These are phyloP conservation scores for Icerya purchasi DNA, from an alignment of 2,888 invertebrate genomes.

Conservation along the genomic window DNA sequence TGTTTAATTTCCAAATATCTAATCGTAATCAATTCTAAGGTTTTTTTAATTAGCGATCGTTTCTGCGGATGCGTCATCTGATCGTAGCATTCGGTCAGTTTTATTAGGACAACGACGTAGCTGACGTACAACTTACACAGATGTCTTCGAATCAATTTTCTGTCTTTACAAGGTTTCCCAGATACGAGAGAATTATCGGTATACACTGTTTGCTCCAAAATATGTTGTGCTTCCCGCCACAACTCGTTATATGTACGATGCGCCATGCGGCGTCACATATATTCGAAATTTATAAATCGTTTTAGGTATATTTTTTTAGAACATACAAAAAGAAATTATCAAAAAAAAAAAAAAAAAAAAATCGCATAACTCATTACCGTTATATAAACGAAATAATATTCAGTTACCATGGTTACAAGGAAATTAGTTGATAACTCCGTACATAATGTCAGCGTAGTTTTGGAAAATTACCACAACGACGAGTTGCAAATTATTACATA, in stretches of 20 bases:
- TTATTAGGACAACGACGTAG: conserved; percentile 54
- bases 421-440: no score
- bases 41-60: conserved; percentile 46
- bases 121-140: conserved; percentile 53
- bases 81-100: conserved; percentile 61
- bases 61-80: conserved; percentile 88
- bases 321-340: no score
- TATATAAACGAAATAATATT: no score
- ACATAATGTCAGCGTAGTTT: no score
- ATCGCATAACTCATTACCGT: no score
- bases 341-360: no score
- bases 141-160: conserved; percentile 24
- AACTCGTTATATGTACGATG: conserved; percentile 47
- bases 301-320: no score
- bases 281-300: no score
- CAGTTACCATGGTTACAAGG: no score
- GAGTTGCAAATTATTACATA: no score
- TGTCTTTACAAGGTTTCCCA: conserved; percentile 26
- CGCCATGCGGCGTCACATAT: conserved; percentile 49
- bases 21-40: conserved; percentile 57
- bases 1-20: conserved; percentile 67
- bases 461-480: no score
- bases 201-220: conserved; percentile 36
- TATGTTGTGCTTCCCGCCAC: conserved; percentile 37
- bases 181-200: conserved; percentile 35